A percentile compares a stretch with the other conserved stretches of the same genome.
Conservation (phyloP, 2,797 vertebrate genomes). For the Alca torda region DNA sequence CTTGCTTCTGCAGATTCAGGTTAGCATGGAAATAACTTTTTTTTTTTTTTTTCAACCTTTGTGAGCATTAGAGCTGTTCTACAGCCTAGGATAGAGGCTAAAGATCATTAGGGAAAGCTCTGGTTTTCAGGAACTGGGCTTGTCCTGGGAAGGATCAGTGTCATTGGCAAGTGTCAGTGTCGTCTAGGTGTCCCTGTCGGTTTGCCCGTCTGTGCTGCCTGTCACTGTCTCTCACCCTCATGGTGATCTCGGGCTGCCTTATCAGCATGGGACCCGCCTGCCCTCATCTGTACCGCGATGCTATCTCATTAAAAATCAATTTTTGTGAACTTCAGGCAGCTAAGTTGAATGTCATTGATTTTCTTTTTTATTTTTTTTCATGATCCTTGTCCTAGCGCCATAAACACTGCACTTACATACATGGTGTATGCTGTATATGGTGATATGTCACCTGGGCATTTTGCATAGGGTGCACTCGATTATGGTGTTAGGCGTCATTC, state of each 20-base stretch:
- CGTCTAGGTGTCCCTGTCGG: neutral
- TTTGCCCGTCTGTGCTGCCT: neutral
- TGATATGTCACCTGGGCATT: neutral
- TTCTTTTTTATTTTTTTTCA: neutral
- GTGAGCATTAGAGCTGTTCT: neutral
- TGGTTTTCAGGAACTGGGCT: neutral
- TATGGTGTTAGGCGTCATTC: accelerated
- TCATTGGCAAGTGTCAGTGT: neutral
- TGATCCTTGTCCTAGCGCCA: neutral
- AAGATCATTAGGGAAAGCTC: neutral
- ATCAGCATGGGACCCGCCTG: no score
- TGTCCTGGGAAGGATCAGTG: no score
- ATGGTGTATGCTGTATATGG: no score
- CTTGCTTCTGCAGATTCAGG: neutral
- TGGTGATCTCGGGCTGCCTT: neutral
- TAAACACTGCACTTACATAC: neutral
- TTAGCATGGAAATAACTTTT: neutral
- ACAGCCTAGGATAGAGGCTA: accelerated
- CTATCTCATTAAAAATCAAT: neutral
- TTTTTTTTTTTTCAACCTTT: neutral
- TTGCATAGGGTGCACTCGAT: accelerated
- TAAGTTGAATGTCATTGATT: no score
- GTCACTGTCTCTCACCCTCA: neutral
- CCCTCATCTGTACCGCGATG: no score
- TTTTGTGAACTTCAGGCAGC: neutral